Conservation (phyloP, 2,113 vertebrate species). For the Dolichotis patagonum region DNA sequence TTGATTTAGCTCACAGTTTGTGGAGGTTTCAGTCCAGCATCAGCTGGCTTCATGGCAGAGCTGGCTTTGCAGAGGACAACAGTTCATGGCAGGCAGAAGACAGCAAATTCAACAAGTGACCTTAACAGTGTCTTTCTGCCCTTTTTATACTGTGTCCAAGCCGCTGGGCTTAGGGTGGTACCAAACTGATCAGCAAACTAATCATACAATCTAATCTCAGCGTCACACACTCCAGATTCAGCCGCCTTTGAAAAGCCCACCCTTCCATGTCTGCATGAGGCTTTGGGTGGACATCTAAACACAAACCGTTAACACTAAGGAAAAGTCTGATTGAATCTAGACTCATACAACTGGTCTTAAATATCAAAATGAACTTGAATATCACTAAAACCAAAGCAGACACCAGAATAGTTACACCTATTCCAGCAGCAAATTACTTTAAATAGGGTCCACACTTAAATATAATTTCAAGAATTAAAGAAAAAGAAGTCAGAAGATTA, state of each 20-base stretch:
- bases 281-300: background rate
- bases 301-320: background rate
- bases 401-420: background rate
- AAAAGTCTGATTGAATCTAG: slow-evolving; percentile 49
- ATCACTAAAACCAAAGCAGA: slow-evolving; percentile 64
- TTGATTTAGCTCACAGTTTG: background rate
- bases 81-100: background rate
- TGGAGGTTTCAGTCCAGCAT: background rate
- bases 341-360: slow-evolving; percentile 58
- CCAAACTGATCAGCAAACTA: background rate
- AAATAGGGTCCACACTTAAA: slow-evolving; percentile 54
- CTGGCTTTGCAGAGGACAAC: background rate
- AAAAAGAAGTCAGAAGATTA: slow-evolving; percentile 46
- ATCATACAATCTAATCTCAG: background rate
- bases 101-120: background rate
- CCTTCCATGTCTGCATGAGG: background rate
- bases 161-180: background rate
- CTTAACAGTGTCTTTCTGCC: background rate
- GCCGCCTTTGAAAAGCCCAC: background rate
- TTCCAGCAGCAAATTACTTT: slow-evolving; percentile 67
- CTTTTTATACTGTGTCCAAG: background rate
- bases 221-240: background rate
- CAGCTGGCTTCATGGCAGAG: background rate
- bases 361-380: slow-evolving; percentile 68
- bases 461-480: slow-evolving; percentile 65